Conservation (phyloP, 2,888 invertebrate species). For the Ferrisia virgata region DNA sequence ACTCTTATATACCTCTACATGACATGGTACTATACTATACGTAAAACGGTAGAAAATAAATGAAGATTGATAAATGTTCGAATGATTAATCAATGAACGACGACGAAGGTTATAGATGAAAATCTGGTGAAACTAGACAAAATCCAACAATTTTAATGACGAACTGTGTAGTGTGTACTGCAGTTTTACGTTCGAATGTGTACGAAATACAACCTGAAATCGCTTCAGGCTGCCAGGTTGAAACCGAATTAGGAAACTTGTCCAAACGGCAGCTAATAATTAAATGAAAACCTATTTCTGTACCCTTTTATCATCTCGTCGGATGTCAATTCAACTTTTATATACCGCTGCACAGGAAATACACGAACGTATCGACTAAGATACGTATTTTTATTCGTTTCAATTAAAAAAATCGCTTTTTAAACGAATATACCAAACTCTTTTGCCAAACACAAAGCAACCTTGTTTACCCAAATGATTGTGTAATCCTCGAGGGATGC, state of each 20-base stretch:
- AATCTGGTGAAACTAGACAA: not conserved
- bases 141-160: not conserved
- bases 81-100: not conserved
- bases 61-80: not conserved
- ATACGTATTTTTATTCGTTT: not conserved
- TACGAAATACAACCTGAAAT: not conserved
- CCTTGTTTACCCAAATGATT: not conserved
- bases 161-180: too few species aligned
- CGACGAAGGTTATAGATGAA: not conserved
- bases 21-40: not conserved
- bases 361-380: too few species aligned
- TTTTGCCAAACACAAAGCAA: not conserved
- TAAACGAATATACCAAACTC: not conserved
- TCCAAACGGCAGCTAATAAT: conserved; percentile 19
- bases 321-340: conserved; percentile 8
- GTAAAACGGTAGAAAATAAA: not conserved
- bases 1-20: too few species aligned
- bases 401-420: not conserved
- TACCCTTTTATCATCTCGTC: conserved; percentile 10
- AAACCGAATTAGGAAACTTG: conserved; percentile 30
- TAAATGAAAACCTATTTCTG: conserved; percentile 21
- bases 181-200: not conserved
- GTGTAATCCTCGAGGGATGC: not conserved
- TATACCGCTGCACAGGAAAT: not conserved
- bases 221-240: not conserved